Conservation (phyloP, 2,797 vertebrate genomes). For the Anguilla pacifica region DNA sequence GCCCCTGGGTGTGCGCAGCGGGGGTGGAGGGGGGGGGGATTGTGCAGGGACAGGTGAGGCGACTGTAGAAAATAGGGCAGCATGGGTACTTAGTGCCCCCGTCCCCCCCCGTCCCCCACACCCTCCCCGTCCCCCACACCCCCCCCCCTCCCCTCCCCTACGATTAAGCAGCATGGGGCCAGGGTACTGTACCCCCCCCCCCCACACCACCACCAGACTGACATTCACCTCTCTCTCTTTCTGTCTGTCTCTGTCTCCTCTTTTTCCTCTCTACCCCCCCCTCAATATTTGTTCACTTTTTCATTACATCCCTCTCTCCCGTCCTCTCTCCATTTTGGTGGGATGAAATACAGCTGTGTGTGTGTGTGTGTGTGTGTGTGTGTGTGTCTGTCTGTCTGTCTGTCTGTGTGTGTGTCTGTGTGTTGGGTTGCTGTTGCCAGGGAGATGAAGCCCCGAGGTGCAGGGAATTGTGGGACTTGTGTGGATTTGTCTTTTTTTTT, state of each 20-base stretch:
- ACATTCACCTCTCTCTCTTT: not conserved
- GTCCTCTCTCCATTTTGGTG: too few species aligned
- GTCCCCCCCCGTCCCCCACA: too few species aligned
- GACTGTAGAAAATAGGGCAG: conserved; percentile 12
- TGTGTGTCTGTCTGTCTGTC: not conserved
- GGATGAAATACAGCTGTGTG: too few species aligned
- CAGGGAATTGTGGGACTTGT: too few species aligned
- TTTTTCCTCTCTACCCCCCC: not conserved
- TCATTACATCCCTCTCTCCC: not conserved
- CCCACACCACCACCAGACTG: not conserved
- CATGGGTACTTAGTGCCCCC: not conserved
- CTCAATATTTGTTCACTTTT: too few species aligned
- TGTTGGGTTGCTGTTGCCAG: not conserved
- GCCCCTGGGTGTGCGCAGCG: not conserved
- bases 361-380: not conserved
- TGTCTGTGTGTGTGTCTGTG: not conserved
- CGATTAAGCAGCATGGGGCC: not conserved
- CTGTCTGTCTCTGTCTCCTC: conserved; percentile 30
- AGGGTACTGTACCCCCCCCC: not conserved
- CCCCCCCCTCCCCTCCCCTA: too few species aligned
- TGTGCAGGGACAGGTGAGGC: conserved; percentile 14
- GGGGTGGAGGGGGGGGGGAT: not conserved
- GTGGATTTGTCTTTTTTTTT: not conserved
- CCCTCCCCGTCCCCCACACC: too few species aligned
- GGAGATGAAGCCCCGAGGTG: not conserved